Evolutionary conservation across 2,113 vertebrate genomes (phyloP).

Genomic region (Ploceus nigricollis): DNA sequence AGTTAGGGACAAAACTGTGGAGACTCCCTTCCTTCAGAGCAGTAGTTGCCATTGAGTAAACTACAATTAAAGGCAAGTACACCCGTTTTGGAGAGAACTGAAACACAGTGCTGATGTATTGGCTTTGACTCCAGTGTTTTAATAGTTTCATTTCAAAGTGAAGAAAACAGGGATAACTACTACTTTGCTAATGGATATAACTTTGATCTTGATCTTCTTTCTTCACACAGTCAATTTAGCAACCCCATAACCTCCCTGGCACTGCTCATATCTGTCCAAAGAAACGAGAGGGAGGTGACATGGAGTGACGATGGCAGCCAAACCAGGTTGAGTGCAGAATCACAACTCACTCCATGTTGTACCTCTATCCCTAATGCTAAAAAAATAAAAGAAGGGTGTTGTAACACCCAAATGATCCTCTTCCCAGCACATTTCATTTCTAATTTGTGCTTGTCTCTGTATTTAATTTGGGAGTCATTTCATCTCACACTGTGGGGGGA

Average conservation of each 20-base stretch:
- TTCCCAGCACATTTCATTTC: not conserved
- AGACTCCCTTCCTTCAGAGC: not conserved
- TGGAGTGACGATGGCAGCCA: not conserved
- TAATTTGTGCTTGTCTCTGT: not conserved
- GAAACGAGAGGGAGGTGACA: not conserved
- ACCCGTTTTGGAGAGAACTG: not conserved
- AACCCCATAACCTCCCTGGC: not conserved
- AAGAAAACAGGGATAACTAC: not conserved
- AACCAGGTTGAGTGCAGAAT: not conserved
- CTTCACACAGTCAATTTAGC: not conserved
- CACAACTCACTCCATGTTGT: not conserved
- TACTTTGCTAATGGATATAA: not conserved
- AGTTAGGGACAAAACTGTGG: not conserved
- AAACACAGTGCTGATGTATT: not conserved
- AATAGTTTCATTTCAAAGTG: not conserved
- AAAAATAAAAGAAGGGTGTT: not conserved
- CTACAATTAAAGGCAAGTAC: not conserved
- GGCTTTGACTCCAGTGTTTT: not conserved
- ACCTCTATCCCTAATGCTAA: not conserved
- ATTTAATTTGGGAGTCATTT: not conserved
- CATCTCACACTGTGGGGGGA: not conserved
- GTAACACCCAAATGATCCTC: not conserved
- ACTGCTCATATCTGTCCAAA: not conserved
- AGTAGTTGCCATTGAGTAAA: not conserved
- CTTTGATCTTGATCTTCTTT: not conserved